Evolutionary conservation across 2,888 invertebrate species (phyloP), one percentile per base, ranked within the genome.

Genomic region (Noctua janthe): DNA sequence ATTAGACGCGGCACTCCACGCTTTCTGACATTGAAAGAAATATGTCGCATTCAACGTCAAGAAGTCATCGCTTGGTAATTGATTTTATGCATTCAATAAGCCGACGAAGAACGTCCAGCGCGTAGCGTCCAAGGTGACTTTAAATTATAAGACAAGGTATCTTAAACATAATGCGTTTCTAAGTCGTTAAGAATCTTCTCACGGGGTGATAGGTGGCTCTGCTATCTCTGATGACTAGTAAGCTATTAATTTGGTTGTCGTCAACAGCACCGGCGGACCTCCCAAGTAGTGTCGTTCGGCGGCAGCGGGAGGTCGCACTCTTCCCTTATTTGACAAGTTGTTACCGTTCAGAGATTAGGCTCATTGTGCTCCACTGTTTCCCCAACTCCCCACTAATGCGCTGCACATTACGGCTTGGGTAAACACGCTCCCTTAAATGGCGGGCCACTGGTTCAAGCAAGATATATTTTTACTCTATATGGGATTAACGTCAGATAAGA

Each of bases 191-290:
- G 83, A 87, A 88, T 89, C 84, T 93, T 93, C 93, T 92, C 94
- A 93, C 91, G 91, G 89, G 88, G 89, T 89, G 90, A 90, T 90
- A 90, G 90, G 90, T 91, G 92, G 90, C 90, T 88, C 88, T 88
- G 81, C 87, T 92, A 92, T 93, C 92, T 88, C 88, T 84, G 92
- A 91, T 89, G 87, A 88, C 88, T 91, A 93, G 93, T 94, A 91
- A 93, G 92, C 93, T 94, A 95, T 96, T 96, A 95, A 95, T 95
- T 94, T 91, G 90, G 91, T 87, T 86, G 91, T 88, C 89, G 90
- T 79, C 89, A 84, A 76, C 85, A 86, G 86, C 87, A 89, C 89
- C 88, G 85, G 74, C 74, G 91, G 96, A 96, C 96, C 96, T 94
- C 96, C 96, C 96, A 96, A 92, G 95, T 89, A 82, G 95, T 88